Conservation (phyloP, 92 coral and sea anemone species). For the Chrysogorgia sp. region DNA sequence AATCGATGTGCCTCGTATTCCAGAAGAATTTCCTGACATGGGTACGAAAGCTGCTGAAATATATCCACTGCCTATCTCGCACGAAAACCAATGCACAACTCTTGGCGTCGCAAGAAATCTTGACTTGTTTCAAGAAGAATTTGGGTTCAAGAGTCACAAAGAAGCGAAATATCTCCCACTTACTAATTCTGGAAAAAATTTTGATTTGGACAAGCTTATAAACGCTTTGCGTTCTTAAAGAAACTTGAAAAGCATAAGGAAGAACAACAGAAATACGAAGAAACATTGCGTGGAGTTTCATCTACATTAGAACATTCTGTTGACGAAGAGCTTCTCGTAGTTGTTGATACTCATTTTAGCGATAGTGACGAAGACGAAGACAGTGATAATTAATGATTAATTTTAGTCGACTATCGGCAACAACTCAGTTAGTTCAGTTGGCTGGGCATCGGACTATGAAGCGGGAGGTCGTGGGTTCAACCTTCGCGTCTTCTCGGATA, state of each 20-base stretch:
- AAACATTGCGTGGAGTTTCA: too few relatives aligned
- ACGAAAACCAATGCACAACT: conserved; percentile 27
- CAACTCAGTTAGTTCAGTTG: too few relatives aligned
- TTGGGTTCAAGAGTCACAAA: conserved; percentile 7
- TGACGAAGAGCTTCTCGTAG: too few relatives aligned
- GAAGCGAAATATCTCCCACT: conserved; percentile 1
- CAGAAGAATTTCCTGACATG: conserved; percentile 14
- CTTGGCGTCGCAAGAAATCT: conserved; percentile 30
- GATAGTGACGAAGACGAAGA: too few relatives aligned
- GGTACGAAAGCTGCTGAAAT: not conserved
- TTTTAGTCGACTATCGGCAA: too few relatives aligned
- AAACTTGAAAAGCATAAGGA: conserved; percentile 15
- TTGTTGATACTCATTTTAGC: too few relatives aligned
- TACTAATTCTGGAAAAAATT: conserved; percentile 19
- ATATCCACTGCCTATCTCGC: conserved; percentile 25
- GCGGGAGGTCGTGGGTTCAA: too few relatives aligned
- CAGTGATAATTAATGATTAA: too few relatives aligned
- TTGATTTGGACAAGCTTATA: conserved; percentile 33
- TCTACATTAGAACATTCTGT: too few relatives aligned
- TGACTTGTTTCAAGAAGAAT: conserved; percentile 18
- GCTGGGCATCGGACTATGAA: too few relatives aligned
- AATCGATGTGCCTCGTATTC: conserved; percentile 11
- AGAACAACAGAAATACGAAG: too few relatives aligned
- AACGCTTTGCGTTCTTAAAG: conserved; percentile 20
- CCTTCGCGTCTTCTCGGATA: too few relatives aligned